Conservation (phyloP, 1,140 invertebrate species). For the Drosophila pseudoobscura region DNA sequence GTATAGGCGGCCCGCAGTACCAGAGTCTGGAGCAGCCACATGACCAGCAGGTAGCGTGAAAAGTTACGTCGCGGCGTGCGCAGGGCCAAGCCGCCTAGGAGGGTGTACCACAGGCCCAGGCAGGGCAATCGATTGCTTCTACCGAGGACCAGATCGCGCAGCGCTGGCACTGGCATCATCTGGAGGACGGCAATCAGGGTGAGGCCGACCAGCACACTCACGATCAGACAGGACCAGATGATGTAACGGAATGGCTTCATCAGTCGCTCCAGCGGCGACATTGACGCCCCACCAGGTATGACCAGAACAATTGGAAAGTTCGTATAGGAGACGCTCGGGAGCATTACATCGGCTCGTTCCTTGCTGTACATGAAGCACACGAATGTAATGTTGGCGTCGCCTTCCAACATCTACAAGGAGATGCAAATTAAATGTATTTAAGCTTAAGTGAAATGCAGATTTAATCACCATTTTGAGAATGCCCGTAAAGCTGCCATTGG, state of each 20-base stretch:
- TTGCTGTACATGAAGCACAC: constrained; percentile 64
- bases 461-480: constrained; percentile 60
- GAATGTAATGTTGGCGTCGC: constrained; percentile 65
- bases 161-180: not conserved
- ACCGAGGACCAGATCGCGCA: constrained; percentile 58
- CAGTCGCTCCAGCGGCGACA: constrained; percentile 62
- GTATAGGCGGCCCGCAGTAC: constrained; percentile 70
- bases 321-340: constrained; percentile 56
- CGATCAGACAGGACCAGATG: constrained; percentile 63
- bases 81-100: constrained; percentile 44
- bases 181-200: constrained; percentile 42
- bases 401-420: constrained; percentile 57
- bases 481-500: constrained; percentile 70
- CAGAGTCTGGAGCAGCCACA: constrained; percentile 69
- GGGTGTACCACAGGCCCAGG: constrained; percentile 49
- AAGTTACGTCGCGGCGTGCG: constrained; percentile 60
- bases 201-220: constrained; percentile 35
- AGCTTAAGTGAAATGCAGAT: no score
- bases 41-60: constrained; percentile 52
- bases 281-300: constrained; percentile 49
- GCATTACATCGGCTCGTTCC: constrained; percentile 52
- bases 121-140: constrained; percentile 51
- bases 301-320: constrained; percentile 61
- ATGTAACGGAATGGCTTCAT: constrained; percentile 57
- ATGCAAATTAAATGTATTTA: not conserved